These are phyloP conservation scores for Torymus auratus DNA, from an alignment of 2,888 invertebrate genomes.

Conservation along the genomic window DNA sequence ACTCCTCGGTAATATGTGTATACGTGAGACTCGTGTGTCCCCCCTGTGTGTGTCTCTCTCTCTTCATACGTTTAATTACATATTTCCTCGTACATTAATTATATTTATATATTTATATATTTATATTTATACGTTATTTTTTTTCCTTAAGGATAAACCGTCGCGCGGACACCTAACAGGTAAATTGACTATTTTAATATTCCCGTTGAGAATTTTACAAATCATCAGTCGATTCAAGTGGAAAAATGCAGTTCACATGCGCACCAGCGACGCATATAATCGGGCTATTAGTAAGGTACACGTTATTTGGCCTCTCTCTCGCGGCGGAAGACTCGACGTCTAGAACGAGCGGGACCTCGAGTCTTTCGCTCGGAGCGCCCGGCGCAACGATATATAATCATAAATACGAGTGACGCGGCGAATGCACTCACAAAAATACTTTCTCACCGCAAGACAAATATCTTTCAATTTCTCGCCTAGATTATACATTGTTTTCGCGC, in stretches of 20 bases:
- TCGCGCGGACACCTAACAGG: slow-evolving; percentile 69
- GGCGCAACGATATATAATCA: slow-evolving; percentile 16
- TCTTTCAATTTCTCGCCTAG: slow-evolving; percentile 43
- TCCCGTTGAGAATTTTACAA: slow-evolving; percentile 74
- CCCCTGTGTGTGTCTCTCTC: background rate
- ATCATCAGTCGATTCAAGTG: slow-evolving; percentile 73
- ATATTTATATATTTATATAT: slow-evolving; percentile 61
- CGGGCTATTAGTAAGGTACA: slow-evolving; percentile 47
- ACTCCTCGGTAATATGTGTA: slow-evolving; percentile 26
- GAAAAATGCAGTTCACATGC: slow-evolving; percentile 62
- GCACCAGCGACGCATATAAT: slow-evolving; percentile 42
- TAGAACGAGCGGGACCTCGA: background rate
- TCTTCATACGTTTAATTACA: slow-evolving; percentile 56
- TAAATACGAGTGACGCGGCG: slow-evolving; percentile 32
- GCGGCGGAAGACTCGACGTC: slow-evolving; percentile 24
- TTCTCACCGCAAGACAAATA: slow-evolving; percentile 46
- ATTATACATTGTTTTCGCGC: slow-evolving; percentile 6
- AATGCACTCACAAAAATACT: slow-evolving; percentile 54
- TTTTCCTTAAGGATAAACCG: slow-evolving; percentile 65
- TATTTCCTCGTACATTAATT: slow-evolving; percentile 64
- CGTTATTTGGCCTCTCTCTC: slow-evolving; percentile 33
- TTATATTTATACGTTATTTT: slow-evolving; percentile 64
- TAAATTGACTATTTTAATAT: slow-evolving; percentile 76
- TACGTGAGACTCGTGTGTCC: slow-evolving; percentile 19
- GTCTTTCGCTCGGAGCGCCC: slow-evolving; percentile 27